phyloP scores from a whole-genome alignment of 2,797 vertebrate species.

The Muraenolepis orangiensis region DNA sequence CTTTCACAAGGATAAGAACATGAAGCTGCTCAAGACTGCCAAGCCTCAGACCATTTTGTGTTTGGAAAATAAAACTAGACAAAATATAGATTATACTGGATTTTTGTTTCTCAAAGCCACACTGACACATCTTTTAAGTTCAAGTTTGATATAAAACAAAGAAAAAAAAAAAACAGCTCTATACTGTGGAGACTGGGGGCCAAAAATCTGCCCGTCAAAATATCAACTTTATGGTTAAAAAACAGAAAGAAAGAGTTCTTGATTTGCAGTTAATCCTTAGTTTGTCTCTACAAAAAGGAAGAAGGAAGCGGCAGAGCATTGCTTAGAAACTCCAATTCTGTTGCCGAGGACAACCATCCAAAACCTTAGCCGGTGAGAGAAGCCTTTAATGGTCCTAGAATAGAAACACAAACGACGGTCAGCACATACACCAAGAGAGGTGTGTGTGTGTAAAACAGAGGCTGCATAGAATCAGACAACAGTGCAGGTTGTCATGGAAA shows the following conservation, averaged over 20 bases:
- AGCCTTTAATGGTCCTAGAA: constrained; percentile 69
- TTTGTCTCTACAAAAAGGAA: constrained; percentile 86
- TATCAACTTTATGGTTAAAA: constrained; percentile 80
- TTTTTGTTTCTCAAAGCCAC: constrained; percentile 85
- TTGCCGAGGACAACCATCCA: constrained; percentile 68
- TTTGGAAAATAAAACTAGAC: constrained; percentile 81
- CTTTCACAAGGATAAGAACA: constrained; percentile 56
- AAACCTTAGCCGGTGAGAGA: constrained; percentile 52
- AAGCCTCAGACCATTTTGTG: constrained; percentile 78
- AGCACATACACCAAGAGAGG: neutral
- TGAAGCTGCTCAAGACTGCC: constrained; percentile 86
- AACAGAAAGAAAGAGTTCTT: constrained; percentile 75
- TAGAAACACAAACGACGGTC: constrained; percentile 16
- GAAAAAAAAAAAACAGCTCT: constrained; percentile 51
- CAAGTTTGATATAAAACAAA: constrained; percentile 62
- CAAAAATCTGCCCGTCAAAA: constrained; percentile 70
- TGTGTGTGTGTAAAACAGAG: neutral
- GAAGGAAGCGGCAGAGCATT: constrained; percentile 84
- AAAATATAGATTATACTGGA: constrained; percentile 73
- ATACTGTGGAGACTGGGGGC: constrained; percentile 50
- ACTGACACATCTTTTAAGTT: constrained; percentile 71
- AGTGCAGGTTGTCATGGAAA: no score
- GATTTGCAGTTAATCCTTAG: constrained; percentile 83
- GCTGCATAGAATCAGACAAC: neutral
- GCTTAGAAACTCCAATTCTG: constrained; percentile 84